phyloP scores from a whole-genome alignment of 1,140 invertebrate species.

The Anoplophora glabripennis region DNA sequence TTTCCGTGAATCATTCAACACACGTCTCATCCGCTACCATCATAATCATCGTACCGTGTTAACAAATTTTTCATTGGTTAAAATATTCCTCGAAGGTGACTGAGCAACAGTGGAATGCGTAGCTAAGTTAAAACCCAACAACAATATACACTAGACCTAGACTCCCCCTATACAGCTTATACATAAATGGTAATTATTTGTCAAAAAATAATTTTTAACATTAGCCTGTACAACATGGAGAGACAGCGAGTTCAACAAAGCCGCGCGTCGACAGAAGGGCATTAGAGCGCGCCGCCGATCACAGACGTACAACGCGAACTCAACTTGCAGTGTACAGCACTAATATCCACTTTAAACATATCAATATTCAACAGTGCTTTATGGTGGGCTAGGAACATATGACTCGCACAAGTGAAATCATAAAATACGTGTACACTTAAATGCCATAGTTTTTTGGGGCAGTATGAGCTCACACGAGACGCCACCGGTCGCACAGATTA shows the following conservation, averaged over 20 bases:
- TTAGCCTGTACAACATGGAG: constrained; percentile 45
- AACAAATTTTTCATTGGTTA: neutral
- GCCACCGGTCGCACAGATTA: neutral
- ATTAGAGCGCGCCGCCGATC: constrained; percentile 14
- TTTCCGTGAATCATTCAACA: neutral
- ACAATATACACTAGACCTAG: constrained; percentile 46
- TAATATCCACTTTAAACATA: constrained; percentile 27
- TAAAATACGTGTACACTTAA: constrained; percentile 35
- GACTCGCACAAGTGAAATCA: constrained; percentile 42
- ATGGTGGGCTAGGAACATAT: constrained; percentile 43
- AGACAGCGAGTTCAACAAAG: constrained; percentile 18
- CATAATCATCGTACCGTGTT: neutral
- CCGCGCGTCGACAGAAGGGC: constrained; percentile 21
- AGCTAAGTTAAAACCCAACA: constrained; percentile 42
- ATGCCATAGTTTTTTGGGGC: constrained; percentile 24
- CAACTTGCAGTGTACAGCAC: constrained; percentile 30
- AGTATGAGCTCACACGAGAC: constrained; percentile 10
- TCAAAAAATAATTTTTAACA: constrained; percentile 47
- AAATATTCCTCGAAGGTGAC: constrained; percentile 20
- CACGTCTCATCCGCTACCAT: neutral
- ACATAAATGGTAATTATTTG: constrained; percentile 47
- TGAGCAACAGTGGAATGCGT: constrained; percentile 41
- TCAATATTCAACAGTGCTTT: constrained; percentile 23
- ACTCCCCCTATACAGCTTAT: constrained; percentile 47
- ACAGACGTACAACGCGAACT: constrained; percentile 10